Percentiles rank a stretch among this genome's conserved stretches.
phyloP scores from a whole-genome alignment of 2,888 invertebrate genomes.

The Metacarcinus magister region DNA sequence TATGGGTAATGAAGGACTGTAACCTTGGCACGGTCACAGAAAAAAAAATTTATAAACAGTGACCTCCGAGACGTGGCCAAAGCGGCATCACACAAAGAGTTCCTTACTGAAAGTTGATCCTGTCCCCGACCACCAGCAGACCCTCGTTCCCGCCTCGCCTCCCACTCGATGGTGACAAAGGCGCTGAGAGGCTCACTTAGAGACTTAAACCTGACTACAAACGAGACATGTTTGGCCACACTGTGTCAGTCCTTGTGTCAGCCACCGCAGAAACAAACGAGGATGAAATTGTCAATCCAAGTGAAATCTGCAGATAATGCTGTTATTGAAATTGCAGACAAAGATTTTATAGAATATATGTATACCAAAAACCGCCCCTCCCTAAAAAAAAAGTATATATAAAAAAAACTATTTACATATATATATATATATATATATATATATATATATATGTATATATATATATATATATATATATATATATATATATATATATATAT shows the following conservation, averaged over 20 bases:
- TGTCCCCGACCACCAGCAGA: not conserved
- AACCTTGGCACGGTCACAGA: not conserved
- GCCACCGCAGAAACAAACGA: not conserved
- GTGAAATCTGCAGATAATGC: not conserved
- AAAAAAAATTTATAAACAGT: not conserved
- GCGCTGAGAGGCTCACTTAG: conserved; percentile 10
- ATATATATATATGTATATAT: not conserved
- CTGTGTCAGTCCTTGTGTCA: not conserved
- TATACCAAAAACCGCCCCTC: not conserved
- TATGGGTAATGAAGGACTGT: not conserved
- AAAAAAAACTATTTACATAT: conserved; percentile 13
- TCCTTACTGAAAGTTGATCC: conserved; percentile 43
- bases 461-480: not conserved
- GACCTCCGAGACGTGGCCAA: not conserved
- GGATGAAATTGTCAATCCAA: not conserved
- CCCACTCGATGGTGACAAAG: conserved; percentile 5
- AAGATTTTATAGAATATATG: not conserved
- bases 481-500: not conserved
- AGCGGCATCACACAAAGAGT: not conserved
- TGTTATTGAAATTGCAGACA: not conserved
- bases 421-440: conserved; percentile 11
- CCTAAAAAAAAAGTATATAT: conserved; percentile 45
- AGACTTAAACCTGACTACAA: conserved; percentile 26
- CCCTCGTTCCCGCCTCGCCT: not conserved
- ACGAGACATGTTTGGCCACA: not conserved